A percentile compares a stretch with the other conserved stretches of the same genome.
Evolutionary conservation across 1,140 invertebrate species (phyloP).

Genomic region (Dryas iulia): DNA sequence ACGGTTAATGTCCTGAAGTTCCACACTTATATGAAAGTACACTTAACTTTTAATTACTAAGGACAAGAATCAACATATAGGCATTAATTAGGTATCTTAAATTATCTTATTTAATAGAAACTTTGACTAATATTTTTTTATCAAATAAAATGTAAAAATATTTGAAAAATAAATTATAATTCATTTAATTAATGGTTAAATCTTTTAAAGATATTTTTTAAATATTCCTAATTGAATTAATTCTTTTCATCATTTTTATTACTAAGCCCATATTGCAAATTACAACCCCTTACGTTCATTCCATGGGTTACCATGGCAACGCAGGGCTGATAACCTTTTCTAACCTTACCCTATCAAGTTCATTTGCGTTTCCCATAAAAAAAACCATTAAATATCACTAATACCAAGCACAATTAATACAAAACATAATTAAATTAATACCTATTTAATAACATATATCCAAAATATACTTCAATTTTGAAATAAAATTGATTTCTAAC

Average conservation of each 20-base stretch:
- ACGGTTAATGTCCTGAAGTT: not conserved
- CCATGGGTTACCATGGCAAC: not conserved
- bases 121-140: too few relatives aligned
- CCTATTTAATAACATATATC: not conserved
- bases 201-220: too few relatives aligned
- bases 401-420: not conserved
- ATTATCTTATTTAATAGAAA: too few relatives aligned
- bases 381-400: not conserved
- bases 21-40: not conserved
- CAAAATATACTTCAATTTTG: not conserved
- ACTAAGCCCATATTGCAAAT: not conserved
- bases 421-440: not conserved
- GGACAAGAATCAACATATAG: too few relatives aligned
- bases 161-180: too few relatives aligned
- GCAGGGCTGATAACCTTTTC: slow-evolving; percentile 1
- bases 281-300: not conserved
- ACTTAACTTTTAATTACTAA: too few relatives aligned
- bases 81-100: too few relatives aligned
- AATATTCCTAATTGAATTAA: not conserved
- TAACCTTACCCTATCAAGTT: not conserved
- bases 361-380: not conserved
- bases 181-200: too few relatives aligned
- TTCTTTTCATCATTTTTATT: not conserved
- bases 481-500: not conserved
- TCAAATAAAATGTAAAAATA: too few relatives aligned